Evolutionary conservation across 2,888 invertebrate genomes (phyloP).

Genomic region (Temnothorax rugatulus): DNA sequence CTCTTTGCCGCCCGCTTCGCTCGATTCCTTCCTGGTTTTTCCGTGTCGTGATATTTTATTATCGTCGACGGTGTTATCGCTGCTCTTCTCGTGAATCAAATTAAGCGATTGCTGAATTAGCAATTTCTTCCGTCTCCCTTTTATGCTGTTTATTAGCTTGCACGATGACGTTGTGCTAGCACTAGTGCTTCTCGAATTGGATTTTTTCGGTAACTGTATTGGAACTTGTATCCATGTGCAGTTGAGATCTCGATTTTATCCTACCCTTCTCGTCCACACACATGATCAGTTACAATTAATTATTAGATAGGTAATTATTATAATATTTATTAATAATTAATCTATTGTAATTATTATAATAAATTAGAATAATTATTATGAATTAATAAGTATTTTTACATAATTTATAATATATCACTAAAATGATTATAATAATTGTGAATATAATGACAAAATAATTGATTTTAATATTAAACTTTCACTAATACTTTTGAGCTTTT

Average conservation of each 20-base stretch:
- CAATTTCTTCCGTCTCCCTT: conserved; percentile 57
- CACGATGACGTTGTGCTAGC: conserved; percentile 63
- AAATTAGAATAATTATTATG: not conserved
- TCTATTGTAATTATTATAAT: not conserved
- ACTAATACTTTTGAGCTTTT: not conserved
- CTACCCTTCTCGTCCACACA: conserved; percentile 34
- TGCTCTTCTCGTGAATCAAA: conserved; percentile 12
- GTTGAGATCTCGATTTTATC: conserved; percentile 49
- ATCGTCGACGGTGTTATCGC: conserved; percentile 26
- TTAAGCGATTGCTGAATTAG: conserved; percentile 52
- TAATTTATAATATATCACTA: not conserved
- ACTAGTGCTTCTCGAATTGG: conserved; percentile 61
- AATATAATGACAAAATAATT: not conserved
- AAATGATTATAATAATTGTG: not conserved
- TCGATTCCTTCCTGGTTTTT: conserved; percentile 8
- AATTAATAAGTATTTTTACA: not conserved
- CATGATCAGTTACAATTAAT: not conserved
- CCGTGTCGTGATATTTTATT: not conserved
- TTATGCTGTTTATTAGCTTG: conserved; percentile 69
- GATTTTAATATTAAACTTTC: not conserved
- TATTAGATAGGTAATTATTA: not conserved
- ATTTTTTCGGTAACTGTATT: conserved; percentile 64
- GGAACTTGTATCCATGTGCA: conserved; percentile 66
- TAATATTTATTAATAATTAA: too few species aligned
- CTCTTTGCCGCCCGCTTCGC: not conserved